Evolutionary conservation across 37 sponge, comb jelly and placozoan species (phyloP), one percentile per base, ranked within the genome.

Genomic region (Halisarca cf. caerulea): DNA sequence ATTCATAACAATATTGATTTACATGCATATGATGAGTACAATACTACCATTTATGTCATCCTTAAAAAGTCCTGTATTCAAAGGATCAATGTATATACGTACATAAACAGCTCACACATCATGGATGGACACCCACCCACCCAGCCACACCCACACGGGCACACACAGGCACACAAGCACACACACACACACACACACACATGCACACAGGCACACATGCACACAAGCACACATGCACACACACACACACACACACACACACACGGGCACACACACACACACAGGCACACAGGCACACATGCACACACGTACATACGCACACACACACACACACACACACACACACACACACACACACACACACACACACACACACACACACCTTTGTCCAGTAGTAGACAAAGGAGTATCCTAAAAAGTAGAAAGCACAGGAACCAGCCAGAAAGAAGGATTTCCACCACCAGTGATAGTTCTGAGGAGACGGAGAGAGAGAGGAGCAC

Each of bases 401-500:
- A n/a, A 96, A 45, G 58, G 94, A 88, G 47, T 96, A 99, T 0
- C 61, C 89, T 30, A 99, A 84, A 34, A 96, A 95, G 86, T 99
- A 99, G 84, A 89, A 87, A 32, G 91, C 86, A 80, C 89, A 85
- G 18, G 97, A 93, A 59, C 91, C 92, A 38, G 97, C 92, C 40
- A 95, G 68, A 47, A 95, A 87, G 83, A 91, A 95, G 32, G 97
- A 95, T 57, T 93, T 94, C 99, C 99, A 99, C 99, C 99, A 99
- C 99, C 99, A 99, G 68, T 96, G 95, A 58, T 97, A 95, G 88
- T 95, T 83, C 95, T 89, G 71, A 40, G 47, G 47, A 60, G 37
- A 3, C 14, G 35, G 27, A 24, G 42, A 37, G 36, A 38, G 42
- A 3, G 45, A 74, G 69, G 69, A 34, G 7, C 3, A 5, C 25